Percentiles rank a stretch among this genome's conserved stretches.
phyloP scores from a whole-genome alignment of 2,113 vertebrate genomes.

The Raja brachyura region DNA sequence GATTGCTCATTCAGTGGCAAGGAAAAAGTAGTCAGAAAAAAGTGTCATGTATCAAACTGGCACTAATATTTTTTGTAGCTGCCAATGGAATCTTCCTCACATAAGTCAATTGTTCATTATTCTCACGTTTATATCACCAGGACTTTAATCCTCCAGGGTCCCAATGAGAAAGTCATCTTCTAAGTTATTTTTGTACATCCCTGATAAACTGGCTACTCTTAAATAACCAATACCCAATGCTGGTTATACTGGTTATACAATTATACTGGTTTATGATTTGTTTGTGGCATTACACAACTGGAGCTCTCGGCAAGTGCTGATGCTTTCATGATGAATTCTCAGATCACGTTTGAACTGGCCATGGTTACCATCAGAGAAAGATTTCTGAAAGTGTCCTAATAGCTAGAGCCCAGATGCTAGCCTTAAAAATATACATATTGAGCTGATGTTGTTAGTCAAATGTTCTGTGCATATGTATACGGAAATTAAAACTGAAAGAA shows the following conservation, averaged over 20 bases:
- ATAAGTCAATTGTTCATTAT: not conserved
- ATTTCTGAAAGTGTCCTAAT: too few relatives aligned
- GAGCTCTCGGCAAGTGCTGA: not conserved
- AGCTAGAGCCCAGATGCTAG: not conserved
- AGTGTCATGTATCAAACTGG: not conserved
- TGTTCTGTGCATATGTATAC: not conserved
- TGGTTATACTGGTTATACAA: not conserved
- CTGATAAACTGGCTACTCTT: not conserved
- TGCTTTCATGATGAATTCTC: not conserved
- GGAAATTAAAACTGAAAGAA: not conserved
- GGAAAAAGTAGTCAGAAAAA: not conserved
- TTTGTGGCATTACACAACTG: not conserved
- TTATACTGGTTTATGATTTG: not conserved
- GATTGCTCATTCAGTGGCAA: not conserved
- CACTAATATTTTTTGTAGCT: not conserved
- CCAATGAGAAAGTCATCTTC: not conserved
- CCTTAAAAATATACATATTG: not conserved
- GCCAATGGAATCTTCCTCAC: not conserved
- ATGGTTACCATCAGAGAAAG: not conserved
- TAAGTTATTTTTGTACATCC: not conserved
- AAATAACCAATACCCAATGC: not conserved
- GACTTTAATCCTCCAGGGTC: not conserved
- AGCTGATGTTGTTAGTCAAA: not conserved
- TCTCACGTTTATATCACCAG: not conserved
- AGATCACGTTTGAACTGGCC: not conserved